Percentiles rank a stretch among this genome's conserved stretches.
Evolutionary conservation across 2,113 vertebrate species (phyloP).

Genomic region (Hoplias malabaricus): DNA sequence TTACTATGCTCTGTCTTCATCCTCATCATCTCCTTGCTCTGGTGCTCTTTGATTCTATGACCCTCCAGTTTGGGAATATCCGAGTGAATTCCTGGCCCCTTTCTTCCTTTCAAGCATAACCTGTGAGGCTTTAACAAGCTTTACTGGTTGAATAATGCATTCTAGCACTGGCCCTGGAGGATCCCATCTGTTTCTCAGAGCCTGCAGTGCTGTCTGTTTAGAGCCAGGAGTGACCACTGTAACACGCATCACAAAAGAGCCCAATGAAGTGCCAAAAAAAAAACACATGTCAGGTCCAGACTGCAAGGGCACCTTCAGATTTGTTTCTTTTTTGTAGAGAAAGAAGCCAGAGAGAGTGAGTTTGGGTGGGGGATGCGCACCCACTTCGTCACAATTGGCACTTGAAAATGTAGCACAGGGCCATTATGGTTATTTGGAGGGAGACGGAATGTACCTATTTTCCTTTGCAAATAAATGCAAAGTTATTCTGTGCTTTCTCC

Average conservation of each 20-base stretch:
- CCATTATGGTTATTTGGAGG: constrained; percentile 37
- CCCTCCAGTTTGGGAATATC: background rate
- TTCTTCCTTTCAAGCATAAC: constrained; percentile 4
- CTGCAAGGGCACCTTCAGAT: constrained; percentile 28
- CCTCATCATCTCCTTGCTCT: background rate
- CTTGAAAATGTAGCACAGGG: constrained; percentile 40
- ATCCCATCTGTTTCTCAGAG: background rate
- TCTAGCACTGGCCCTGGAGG: constrained; percentile 1
- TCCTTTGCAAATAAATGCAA: constrained; percentile 45
- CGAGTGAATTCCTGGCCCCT: background rate
- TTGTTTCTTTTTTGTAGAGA: background rate
- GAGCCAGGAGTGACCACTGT: background rate
- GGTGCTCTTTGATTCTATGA: background rate
- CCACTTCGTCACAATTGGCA: constrained; percentile 29
- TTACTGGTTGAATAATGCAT: constrained; percentile 25
- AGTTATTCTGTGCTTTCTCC: constrained; percentile 38
- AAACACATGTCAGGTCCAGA: background rate
- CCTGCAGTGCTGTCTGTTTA: constrained; percentile 3
- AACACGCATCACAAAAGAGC: background rate
- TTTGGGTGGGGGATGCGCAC: background rate
- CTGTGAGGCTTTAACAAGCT: constrained; percentile 18
- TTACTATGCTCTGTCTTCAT: background rate
- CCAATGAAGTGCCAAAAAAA: background rate
- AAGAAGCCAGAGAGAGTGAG: background rate
- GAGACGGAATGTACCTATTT: constrained; percentile 19